Percentiles rank a stretch among this genome's conserved stretches.
These are phyloP conservation scores for Pristis pectinata DNA, from an alignment of 2,797 vertebrate genomes.

Conservation along the genomic window DNA sequence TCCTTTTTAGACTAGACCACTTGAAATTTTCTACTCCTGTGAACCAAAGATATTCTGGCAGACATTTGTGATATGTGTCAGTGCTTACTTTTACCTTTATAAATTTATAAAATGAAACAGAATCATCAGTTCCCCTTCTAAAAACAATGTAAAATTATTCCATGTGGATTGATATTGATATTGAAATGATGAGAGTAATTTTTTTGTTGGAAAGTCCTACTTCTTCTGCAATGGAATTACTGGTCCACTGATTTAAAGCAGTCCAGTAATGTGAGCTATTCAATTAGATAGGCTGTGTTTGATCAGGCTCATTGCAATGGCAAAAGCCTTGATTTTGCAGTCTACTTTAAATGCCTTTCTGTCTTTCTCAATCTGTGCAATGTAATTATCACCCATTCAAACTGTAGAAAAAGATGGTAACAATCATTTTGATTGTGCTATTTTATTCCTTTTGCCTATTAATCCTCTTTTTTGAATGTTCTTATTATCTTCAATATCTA, in stretches of 20 bases:
- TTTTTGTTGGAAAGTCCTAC: conserved; percentile 9
- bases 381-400: conserved; percentile 36
- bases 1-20: neutral
- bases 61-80: neutral
- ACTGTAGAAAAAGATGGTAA: conserved; percentile 34
- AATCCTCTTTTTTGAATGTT: conserved; percentile 34
- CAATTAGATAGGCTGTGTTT: conserved; percentile 21
- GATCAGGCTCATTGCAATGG: neutral
- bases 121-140: neutral
- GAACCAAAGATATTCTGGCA: neutral
- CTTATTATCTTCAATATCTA: conserved; percentile 30
- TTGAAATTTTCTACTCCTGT: neutral
- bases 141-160: neutral
- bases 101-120: neutral
- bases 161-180: conserved; percentile 2
- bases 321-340: neutral
- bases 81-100: neutral
- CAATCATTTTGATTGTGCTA: conserved; percentile 38
- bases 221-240: conserved; percentile 7
- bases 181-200: neutral
- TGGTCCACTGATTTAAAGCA: neutral
- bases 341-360: conserved; percentile 2
- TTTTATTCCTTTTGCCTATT: conserved; percentile 30
- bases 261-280: neutral
- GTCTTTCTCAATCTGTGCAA: conserved; percentile 27